Conservation (phyloP, 2,888 invertebrate species). For the Thysanoteuthis rhombus region DNA sequence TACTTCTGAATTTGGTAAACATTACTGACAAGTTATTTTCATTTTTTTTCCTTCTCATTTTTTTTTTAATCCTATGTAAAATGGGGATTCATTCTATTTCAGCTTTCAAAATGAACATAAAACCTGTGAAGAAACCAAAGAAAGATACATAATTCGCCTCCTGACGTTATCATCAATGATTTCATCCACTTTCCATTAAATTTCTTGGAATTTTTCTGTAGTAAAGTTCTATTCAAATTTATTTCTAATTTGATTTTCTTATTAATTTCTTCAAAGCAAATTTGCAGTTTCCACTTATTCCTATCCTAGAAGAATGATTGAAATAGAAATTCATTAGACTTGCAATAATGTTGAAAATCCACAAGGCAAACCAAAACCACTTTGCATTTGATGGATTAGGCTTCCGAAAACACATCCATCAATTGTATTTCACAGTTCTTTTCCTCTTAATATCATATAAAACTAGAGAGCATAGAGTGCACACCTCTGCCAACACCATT, state of each 20-base stretch:
- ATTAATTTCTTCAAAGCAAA: not conserved
- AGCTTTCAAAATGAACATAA: not conserved
- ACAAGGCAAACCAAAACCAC: too few species aligned
- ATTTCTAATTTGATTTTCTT: not conserved
- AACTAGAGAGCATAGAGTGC: too few species aligned
- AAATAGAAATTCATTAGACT: not conserved
- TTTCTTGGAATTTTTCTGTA: not conserved
- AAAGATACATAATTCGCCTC: constrained; percentile 16
- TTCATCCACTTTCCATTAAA: not conserved
- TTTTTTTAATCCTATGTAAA: not conserved
- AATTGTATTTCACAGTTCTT: too few species aligned
- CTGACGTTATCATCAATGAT: constrained; percentile 22
- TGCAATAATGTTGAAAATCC: too few species aligned
- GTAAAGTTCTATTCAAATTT: not conserved
- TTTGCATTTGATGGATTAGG: too few species aligned
- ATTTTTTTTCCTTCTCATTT: too few species aligned
- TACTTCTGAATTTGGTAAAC: too few species aligned
- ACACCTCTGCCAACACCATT: too few species aligned
- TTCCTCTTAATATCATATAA: too few species aligned
- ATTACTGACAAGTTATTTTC: too few species aligned
- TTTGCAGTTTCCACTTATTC: not conserved
- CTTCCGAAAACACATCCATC: too few species aligned
- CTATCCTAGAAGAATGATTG: not conserved
- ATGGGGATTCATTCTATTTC: not conserved
- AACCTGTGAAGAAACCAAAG: constrained; percentile 19